Percentiles rank a stretch among this genome's conserved stretches.
phyloP scores from a whole-genome alignment of 2,797 vertebrate species.

The Pipistrellus nathusii region DNA sequence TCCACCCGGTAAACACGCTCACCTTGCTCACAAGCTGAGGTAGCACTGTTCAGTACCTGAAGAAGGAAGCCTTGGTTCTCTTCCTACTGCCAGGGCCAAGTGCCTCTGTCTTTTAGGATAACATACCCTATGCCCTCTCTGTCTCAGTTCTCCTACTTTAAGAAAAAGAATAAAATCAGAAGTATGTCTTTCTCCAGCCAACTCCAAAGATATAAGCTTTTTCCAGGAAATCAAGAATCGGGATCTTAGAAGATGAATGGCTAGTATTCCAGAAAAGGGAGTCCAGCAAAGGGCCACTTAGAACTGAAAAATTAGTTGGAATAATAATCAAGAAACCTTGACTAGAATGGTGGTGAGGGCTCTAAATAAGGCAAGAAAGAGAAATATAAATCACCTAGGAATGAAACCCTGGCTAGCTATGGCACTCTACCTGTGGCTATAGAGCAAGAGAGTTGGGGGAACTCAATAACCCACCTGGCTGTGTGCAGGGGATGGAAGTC shows the following conservation, averaged over 20 bases:
- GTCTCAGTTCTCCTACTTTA: neutral
- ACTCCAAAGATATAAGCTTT: neutral
- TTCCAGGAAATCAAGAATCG: neutral
- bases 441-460: neutral
- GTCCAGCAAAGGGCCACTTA: neutral
- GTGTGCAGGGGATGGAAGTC: neutral
- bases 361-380: constrained; percentile 43
- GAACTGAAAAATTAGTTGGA: neutral
- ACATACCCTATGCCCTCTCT: neutral
- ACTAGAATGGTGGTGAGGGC: neutral
- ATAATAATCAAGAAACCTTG: neutral
- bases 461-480: neutral
- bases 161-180: neutral
- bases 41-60: accelerated
- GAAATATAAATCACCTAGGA: neutral
- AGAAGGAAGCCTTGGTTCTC: neutral
- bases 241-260: neutral
- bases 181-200: neutral
- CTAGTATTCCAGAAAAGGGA: neutral
- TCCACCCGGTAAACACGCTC: accelerated
- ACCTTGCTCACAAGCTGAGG: no score
- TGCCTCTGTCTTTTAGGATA: neutral
- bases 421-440: neutral
- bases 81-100: neutral
- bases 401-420: neutral